Evolutionary conservation across 2,797 vertebrate species (phyloP), one percentile per base, ranked within the genome.

Genomic region (Sebastes goodei): DNA sequence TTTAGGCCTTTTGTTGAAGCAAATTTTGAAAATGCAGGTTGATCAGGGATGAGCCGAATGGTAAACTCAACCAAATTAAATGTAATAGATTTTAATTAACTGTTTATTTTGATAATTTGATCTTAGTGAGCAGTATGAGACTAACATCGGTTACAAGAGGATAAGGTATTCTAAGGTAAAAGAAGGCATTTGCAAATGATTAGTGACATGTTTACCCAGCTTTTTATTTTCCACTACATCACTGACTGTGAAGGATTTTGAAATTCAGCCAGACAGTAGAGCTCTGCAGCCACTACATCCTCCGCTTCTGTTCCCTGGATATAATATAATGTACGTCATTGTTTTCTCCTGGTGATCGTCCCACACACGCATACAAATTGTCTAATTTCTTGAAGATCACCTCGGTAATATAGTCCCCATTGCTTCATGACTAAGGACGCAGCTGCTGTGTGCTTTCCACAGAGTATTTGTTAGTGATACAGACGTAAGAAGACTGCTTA

Each of bases 171-270:
- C 60, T 62, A 17, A 80, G 75, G 62, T 76, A 75, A 71, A 66
- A 64, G 3, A 32, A 46, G 42, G 2, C 59, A 20, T 14, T 76
- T 79, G 78, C 49, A 79, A 75, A 75, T 80, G 56, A 61, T 64
- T 23, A 12, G 14, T 59, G 68, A 57, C 72, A 46, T 33, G 53
- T 86, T 78, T 68, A 49, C 29, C 27, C 30, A 7, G 49, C 38
- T 66, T 77, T 61, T 71, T 80, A 76, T 84, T 75, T 56, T 38
- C 71, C 46, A 15, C 46, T n/a, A 35, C 63, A 32, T 78, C 79
- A 25, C 30, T 20, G 65, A 46, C 60, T 75, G 72, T 35, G 76
- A 78, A 60, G 32, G 64, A 32, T 56, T 68, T 5, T 29, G 60
- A 74, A 71, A 72, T 9, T 52, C 15, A 15, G 66, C 70, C 62